Percentiles rank a stretch among this genome's conserved stretches.
phyloP scores from a whole-genome alignment of 2,888 invertebrate genomes.

The Tenthredo mesomela region DNA sequence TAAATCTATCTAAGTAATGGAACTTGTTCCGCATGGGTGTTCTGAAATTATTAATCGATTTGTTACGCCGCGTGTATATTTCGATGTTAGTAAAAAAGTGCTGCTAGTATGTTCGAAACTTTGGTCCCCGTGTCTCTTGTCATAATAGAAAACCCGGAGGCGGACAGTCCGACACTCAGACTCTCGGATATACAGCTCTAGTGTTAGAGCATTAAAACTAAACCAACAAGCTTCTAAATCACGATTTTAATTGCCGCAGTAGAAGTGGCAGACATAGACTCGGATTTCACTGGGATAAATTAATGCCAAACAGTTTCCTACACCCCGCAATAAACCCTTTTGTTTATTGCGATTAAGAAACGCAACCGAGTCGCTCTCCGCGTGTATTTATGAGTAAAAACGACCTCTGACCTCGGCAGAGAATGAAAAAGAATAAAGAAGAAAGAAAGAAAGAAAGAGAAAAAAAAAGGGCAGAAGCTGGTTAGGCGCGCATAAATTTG shows the following conservation, averaged over 20 bases:
- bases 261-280: constrained; percentile 25
- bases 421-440: not conserved
- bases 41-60: constrained; percentile 31
- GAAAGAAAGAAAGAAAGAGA: not conserved
- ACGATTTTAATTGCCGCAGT: constrained; percentile 51
- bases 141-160: constrained; percentile 31
- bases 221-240: constrained; percentile 50
- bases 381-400: not conserved
- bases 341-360: constrained; percentile 45
- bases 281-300: constrained; percentile 40
- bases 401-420: constrained; percentile 21
- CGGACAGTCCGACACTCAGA: constrained; percentile 9
- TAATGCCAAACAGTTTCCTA: constrained; percentile 33
- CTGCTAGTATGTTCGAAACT: not conserved
- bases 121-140: constrained; percentile 11
- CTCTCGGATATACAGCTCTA: not conserved
- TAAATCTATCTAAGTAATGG: not conserved
- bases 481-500: not conserved
- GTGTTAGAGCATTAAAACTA: constrained; percentile 9
- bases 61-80: not conserved
- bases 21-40: constrained; percentile 1
- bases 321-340: constrained; percentile 37
- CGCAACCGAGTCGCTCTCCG: constrained; percentile 19
- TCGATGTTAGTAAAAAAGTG: not conserved
- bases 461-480: not conserved